Percentiles rank a stretch among this genome's conserved stretches.
Evolutionary conservation across 2,888 invertebrate species (phyloP).

Genomic region (Rhogogaster chlorosoma): DNA sequence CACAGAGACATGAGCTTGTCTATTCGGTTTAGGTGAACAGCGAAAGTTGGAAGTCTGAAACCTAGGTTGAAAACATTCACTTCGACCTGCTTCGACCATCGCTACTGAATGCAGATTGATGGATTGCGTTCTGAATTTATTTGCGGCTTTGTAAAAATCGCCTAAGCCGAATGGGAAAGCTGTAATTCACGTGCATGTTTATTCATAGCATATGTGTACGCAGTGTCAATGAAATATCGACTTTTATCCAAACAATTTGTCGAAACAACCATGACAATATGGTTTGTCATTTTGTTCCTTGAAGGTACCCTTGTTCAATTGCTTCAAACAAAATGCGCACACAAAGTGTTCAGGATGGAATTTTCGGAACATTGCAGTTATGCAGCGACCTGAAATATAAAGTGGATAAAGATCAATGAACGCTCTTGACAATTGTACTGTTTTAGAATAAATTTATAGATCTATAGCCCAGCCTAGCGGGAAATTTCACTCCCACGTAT

Average conservation of each 20-base stretch:
- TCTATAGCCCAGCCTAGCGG: neutral
- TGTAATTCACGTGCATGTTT: neutral
- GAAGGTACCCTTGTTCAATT: slow-evolving; percentile 99
- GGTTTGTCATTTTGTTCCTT: slow-evolving; percentile 99
- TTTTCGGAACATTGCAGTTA: slow-evolving; percentile 99
- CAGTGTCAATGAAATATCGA: slow-evolving; percentile 9
- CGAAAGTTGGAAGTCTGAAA: too few species aligned
- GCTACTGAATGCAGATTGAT: too few species aligned
- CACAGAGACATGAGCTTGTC: slow-evolving; percentile 57
- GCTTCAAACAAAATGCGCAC: slow-evolving; percentile 99
- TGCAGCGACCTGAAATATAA: slow-evolving; percentile 87
- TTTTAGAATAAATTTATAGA: neutral
- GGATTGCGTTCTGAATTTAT: too few species aligned
- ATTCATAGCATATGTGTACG: neutral
- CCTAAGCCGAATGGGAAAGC: too few species aligned
- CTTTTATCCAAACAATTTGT: slow-evolving; percentile 94
- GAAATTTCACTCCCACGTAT: neutral
- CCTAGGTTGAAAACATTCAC: too few species aligned
- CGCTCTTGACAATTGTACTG: neutral
- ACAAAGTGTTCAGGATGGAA: slow-evolving; percentile 99
- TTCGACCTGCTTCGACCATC: too few species aligned
- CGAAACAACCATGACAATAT: slow-evolving; percentile 98
- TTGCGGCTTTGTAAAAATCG: too few species aligned
- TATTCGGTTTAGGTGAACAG: too few species aligned
- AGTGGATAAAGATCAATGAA: slow-evolving; percentile 45